phyloP scores from a whole-genome alignment of 2,888 invertebrate species.

The Andrena flavipes region DNA sequence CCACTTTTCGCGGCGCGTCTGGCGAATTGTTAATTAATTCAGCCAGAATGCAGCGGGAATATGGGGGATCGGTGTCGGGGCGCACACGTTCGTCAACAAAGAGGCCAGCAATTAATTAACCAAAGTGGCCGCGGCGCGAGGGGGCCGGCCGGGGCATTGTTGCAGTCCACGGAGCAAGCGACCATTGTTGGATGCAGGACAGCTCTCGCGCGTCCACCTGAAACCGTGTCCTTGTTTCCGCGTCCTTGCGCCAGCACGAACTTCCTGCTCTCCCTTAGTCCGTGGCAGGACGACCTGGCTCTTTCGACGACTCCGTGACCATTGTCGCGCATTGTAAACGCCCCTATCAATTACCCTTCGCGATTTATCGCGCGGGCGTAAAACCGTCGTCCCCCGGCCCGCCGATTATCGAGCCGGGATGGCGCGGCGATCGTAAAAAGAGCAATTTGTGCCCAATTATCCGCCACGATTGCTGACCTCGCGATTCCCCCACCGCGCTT shows the following conservation, averaged over 20 bases:
- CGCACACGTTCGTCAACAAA: slow-evolving; percentile 69
- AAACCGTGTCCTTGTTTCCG: slow-evolving; percentile 66
- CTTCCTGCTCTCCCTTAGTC: slow-evolving; percentile 39
- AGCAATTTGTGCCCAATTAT: slow-evolving; percentile 68
- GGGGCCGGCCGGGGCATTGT: slow-evolving; percentile 56
- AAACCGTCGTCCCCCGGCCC: slow-evolving; percentile 37
- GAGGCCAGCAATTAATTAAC: slow-evolving; percentile 72
- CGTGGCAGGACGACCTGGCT: slow-evolving; percentile 1
- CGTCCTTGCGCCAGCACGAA: slow-evolving; percentile 63
- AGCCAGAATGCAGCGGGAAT: slow-evolving; percentile 55
- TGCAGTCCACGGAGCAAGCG: slow-evolving; percentile 41
- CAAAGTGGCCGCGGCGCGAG: slow-evolving; percentile 62
- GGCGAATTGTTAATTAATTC: slow-evolving; percentile 70
- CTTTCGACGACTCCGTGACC: slow-evolving; percentile 43
- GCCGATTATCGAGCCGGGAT: slow-evolving; percentile 55
- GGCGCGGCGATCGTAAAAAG: slow-evolving; percentile 61
- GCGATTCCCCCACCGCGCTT: not conserved
- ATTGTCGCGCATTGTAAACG: slow-evolving; percentile 57
- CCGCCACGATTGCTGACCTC: slow-evolving; percentile 36
- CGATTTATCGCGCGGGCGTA: slow-evolving; percentile 63
- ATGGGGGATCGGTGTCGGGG: slow-evolving; percentile 62
- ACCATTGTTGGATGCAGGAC: slow-evolving; percentile 61
- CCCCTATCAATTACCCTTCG: slow-evolving; percentile 69
- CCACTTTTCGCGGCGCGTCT: slow-evolving; percentile 47
- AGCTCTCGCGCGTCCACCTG: slow-evolving; percentile 45